A percentile compares a stretch with the other conserved stretches of the same genome.
Conservation (phyloP, 23 tunicate genomes). For the Phallusia fumigata region DNA sequence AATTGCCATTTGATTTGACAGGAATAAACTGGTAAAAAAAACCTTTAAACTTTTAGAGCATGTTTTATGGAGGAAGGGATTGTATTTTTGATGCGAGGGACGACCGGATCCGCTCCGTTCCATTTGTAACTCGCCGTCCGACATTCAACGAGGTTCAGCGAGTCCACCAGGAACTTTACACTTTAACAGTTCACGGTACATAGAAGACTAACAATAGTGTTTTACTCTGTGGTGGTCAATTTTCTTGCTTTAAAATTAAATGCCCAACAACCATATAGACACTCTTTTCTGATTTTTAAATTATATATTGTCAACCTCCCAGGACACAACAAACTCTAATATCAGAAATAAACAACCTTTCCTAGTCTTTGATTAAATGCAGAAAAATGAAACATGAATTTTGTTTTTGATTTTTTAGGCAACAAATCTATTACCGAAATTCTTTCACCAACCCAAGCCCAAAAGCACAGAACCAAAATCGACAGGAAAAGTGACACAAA, state of each 20-base stretch:
- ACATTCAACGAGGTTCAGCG: conserved; percentile 78
- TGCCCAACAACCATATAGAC: too few relatives aligned
- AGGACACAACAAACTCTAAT: too few relatives aligned
- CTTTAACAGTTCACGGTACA: conserved; percentile 45
- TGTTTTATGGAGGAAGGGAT: conserved; percentile 82
- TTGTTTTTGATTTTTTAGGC: background rate
- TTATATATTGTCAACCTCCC: too few relatives aligned
- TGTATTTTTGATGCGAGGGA: conserved; percentile 61
- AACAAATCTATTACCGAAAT: conserved; percentile 1
- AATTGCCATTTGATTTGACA: too few relatives aligned
- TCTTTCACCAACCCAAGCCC: background rate
- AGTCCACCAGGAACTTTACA: conserved; percentile 71
- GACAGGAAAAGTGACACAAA: background rate
- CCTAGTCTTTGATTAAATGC: too few relatives aligned
- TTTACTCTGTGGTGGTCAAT: background rate
- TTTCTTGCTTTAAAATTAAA: too few relatives aligned
- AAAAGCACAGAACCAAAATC: background rate
- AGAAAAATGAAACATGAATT: too few relatives aligned
- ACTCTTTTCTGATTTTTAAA: too few relatives aligned
- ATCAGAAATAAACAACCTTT: too few relatives aligned
- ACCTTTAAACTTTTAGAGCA: conserved; percentile 6
- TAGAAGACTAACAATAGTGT: background rate
- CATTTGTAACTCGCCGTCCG: conserved; percentile 80
- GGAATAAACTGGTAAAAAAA: too few relatives aligned
- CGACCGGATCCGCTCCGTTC: conserved; percentile 55